Percentiles rank a stretch among this genome's conserved stretches.
Evolutionary conservation across 2,113 vertebrate species (phyloP).

Genomic region (Pteropus alecto): DNA sequence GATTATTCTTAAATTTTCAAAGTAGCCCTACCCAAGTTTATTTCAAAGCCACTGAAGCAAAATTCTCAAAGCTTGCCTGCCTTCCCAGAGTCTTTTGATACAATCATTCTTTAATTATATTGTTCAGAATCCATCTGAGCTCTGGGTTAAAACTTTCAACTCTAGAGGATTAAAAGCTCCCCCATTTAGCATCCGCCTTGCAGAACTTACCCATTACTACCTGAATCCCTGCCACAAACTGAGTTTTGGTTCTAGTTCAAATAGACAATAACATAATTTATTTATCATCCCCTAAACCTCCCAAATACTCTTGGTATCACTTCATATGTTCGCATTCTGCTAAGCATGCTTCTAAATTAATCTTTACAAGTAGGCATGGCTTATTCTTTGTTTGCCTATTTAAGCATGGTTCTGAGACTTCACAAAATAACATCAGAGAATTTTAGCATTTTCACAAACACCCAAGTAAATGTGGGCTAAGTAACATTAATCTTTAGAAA

Average conservation of each 20-base stretch:
- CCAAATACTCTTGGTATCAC: not conserved
- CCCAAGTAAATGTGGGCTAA: not conserved
- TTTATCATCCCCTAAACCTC: not conserved
- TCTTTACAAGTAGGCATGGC: not conserved
- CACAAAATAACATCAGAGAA: not conserved
- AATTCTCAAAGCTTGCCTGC: not conserved
- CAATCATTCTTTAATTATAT: not conserved
- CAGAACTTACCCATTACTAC: not conserved
- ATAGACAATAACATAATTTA: not conserved
- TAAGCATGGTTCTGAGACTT: not conserved
- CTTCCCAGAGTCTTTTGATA: not conserved
- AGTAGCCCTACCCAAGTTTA: not conserved
- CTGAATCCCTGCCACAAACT: not conserved
- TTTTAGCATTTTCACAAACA: not conserved
- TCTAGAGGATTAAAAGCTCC: not conserved
- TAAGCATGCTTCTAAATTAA: not conserved
- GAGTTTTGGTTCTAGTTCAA: not conserved
- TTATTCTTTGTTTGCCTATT: not conserved
- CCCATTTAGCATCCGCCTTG: not conserved
- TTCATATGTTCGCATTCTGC: not conserved
- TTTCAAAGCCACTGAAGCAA: not conserved
- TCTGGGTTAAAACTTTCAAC: not conserved
- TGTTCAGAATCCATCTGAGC: not conserved
- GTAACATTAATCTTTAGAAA: not conserved
- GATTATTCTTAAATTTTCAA: not conserved